These are phyloP conservation scores for Austrolebias charrua DNA, from an alignment of 2,797 vertebrate species.

Conservation along the genomic window DNA sequence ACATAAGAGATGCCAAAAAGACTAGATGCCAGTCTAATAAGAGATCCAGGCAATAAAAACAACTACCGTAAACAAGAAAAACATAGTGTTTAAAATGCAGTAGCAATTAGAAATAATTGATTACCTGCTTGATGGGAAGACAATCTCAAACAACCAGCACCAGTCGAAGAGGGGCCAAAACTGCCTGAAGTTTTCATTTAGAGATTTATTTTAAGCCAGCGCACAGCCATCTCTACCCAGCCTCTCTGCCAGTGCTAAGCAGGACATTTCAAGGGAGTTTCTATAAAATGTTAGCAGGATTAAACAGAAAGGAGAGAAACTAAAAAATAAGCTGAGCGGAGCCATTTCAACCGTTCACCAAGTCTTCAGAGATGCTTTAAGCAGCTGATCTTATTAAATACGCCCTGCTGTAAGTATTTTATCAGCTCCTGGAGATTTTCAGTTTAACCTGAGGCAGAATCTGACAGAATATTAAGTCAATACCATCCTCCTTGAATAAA, in stretches of 20 bases:
- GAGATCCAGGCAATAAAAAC: constrained; percentile 19
- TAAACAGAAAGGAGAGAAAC: constrained; percentile 52
- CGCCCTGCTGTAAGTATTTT: constrained; percentile 55
- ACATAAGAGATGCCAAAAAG: constrained; percentile 39
- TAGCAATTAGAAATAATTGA: constrained; percentile 9
- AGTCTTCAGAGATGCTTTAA: constrained; percentile 62
- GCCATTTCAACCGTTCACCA: constrained; percentile 63
- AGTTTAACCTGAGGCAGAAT: constrained; percentile 57
- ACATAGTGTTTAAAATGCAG: constrained; percentile 11
- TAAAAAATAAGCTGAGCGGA: constrained; percentile 59
- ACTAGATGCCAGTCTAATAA: constrained; percentile 27
- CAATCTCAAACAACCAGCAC: constrained; percentile 8
- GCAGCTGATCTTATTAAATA: constrained; percentile 66
- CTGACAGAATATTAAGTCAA: constrained; percentile 44
- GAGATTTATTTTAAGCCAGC: constrained; percentile 30
- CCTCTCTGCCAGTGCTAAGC: constrained; percentile 29
- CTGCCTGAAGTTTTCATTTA: constrained; percentile 12
- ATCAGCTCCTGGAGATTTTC: constrained; percentile 59
- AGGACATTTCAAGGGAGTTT: constrained; percentile 39
- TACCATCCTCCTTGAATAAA: constrained; percentile 25
- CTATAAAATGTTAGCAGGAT: constrained; percentile 43
- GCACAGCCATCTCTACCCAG: constrained; percentile 36
- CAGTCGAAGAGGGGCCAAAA: neutral
- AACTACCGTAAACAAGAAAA: constrained; percentile 14
- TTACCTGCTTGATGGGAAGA: constrained; percentile 5